Percentiles rank a stretch among this genome's conserved stretches.
These are phyloP conservation scores for Meliscaeva auricollis DNA, from an alignment of 2,888 invertebrate genomes.

Conservation along the genomic window DNA sequence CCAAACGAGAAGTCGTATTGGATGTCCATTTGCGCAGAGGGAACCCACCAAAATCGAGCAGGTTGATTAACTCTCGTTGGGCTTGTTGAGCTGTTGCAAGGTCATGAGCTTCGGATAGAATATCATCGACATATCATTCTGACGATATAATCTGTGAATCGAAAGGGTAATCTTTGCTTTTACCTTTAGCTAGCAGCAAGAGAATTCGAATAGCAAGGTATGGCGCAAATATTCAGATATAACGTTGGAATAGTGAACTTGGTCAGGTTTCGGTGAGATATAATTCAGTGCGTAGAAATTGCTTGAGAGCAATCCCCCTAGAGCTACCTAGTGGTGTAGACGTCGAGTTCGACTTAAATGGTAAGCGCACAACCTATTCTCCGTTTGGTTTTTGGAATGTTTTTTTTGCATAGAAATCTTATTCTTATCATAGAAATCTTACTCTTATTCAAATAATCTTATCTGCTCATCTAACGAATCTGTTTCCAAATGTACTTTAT, in stretches of 20 bases:
- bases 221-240: conserved; percentile 5
- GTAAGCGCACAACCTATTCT: conserved; percentile 1
- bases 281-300: not conserved
- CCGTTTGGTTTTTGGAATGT: not conserved
- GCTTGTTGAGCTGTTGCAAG: not conserved
- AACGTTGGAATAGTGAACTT: not conserved
- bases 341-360: not conserved
- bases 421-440: not conserved
- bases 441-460: conserved; percentile 2
- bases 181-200: not conserved
- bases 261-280: not conserved
- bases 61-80: too few species aligned
- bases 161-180: not conserved
- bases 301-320: not conserved
- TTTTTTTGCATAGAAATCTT: not conserved
- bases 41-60: too few species aligned
- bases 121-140: not conserved
- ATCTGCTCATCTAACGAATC: not conserved
- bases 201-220: not conserved
- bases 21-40: too few species aligned
- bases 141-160: not conserved
- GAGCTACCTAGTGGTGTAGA: not conserved
- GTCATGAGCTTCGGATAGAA: not conserved
- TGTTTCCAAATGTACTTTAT: not conserved
- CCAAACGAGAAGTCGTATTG: too few species aligned